phyloP scores from a whole-genome alignment of 2,113 vertebrate species.

The Cairina moschata region DNA sequence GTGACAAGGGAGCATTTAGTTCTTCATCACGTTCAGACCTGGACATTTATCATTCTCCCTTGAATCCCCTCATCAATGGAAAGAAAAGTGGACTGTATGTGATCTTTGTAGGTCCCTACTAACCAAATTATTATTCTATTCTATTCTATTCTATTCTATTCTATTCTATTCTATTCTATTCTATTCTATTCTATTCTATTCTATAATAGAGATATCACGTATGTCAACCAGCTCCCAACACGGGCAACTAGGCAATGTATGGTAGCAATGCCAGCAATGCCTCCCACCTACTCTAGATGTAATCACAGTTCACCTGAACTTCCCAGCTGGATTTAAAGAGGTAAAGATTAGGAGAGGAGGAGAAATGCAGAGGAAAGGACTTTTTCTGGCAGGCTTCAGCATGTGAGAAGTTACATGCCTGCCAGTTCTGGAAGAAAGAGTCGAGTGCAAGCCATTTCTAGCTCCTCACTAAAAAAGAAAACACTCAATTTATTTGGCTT shows the following conservation, averaged over 20 bases:
- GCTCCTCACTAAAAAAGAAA: neutral
- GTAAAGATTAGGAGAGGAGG: neutral
- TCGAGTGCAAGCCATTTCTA: neutral
- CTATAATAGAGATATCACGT: neutral
- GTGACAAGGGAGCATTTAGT: neutral
- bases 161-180: too few relatives aligned
- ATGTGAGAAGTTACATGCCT: accelerated
- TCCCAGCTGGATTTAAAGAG: neutral
- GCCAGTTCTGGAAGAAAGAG: neutral
- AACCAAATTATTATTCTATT: neutral
- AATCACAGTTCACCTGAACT: neutral
- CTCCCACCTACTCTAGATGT: too few relatives aligned
- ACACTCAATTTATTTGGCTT: neutral
- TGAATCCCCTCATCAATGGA: accelerated
- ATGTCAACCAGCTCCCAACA: neutral
- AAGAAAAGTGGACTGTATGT: neutral
- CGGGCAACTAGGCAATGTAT: neutral
- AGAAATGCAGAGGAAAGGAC: neutral
- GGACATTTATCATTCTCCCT: neutral
- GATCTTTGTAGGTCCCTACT: neutral
- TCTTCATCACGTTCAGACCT: neutral
- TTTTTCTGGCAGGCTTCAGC: neutral
- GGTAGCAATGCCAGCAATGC: neutral
- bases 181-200: neutral
- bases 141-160: too few relatives aligned